Evolutionary conservation across 2,797 vertebrate genomes (phyloP), one percentile per base, ranked within the genome.

Genomic region (Ciconia nigra): DNA sequence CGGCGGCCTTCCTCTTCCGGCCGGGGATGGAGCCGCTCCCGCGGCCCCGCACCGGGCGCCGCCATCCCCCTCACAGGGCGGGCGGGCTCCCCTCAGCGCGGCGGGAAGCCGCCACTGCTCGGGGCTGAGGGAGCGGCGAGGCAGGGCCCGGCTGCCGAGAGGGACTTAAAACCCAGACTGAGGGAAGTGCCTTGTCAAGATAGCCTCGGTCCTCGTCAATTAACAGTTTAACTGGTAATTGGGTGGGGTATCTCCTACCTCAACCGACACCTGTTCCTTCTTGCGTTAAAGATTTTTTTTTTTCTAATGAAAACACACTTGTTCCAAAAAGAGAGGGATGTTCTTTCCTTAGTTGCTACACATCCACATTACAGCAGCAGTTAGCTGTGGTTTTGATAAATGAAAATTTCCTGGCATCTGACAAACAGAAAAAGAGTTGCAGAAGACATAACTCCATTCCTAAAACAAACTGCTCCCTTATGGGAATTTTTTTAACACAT

Each of bases 1-100:
- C 54, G 65, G 39, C 57, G 41, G 77, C 88, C 95, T 81, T 96
- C 96, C 94, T 95, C 77, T 96, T 95, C 96, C 96, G 95, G 92
- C 84, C 35, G 15, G 37, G 22, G 62, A 66, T 14, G 69, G 25
- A n/a, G 79, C 62, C 19, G 84, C 76, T 63, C 20, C 57, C 61
- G 37, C 35, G 4, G 42, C 17, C 5, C 49, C 39, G 35, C 13
- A 21, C 31, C 57, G 31, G 29, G 72, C 6, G 37, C 37, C 37
- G 37, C 37, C 37, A 37, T 37, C 37, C 37, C 37, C 37, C 37
- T 37, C 37, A 37, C 37, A 37, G 37, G 37, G 37, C 37, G 37
- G 37, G 46, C 69, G 13, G 35, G 42, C 9, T 57, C 51, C 39
- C 54, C 46, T 39, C 59, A 6, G 58, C 17, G 18, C 15, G 33